Evolutionary conservation across 1,140 invertebrate species (phyloP).

Genomic region (Himalopsyche phryganea): DNA sequence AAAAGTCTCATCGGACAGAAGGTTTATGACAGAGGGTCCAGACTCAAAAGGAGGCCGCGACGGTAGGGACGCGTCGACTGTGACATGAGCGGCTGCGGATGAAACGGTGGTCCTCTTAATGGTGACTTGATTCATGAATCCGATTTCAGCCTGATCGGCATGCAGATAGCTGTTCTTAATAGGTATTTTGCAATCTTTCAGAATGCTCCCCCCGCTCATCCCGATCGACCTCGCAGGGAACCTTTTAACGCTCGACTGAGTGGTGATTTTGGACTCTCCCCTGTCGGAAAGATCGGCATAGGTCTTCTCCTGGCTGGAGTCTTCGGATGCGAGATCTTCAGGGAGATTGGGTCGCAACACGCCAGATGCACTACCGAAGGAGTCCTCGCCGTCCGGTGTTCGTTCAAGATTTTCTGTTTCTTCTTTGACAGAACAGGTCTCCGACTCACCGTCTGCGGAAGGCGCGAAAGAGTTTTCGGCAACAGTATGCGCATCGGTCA

Average conservation of each 20-base stretch:
- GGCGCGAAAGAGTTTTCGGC: background rate
- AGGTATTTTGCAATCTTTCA: slow-evolving; percentile 27
- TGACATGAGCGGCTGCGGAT: background rate
- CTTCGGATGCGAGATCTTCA: slow-evolving; percentile 28
- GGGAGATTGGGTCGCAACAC: slow-evolving; percentile 14
- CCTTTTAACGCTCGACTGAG: slow-evolving; percentile 22
- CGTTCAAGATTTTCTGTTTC: background rate
- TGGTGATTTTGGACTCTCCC: slow-evolving; percentile 33
- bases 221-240: background rate
- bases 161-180: slow-evolving; percentile 20
- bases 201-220: background rate
- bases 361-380: slow-evolving; percentile 6
- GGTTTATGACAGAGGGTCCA: slow-evolving; percentile 36
- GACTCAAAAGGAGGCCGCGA: background rate
- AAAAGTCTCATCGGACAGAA: slow-evolving; percentile 48
- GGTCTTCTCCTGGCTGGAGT: slow-evolving; percentile 32
- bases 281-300: slow-evolving; percentile 34
- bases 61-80: background rate
- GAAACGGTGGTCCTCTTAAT: slow-evolving; percentile 21
- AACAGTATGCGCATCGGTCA: too few species aligned
- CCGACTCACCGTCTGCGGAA: background rate
- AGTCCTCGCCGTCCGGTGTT: slow-evolving; percentile 7
- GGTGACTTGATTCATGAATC: slow-evolving; percentile 27
- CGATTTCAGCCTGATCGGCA: background rate
- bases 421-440: background rate